Conservation (phyloP, 92 coral and sea anemone genomes). For the Hydrozoanthus gracilis region DNA sequence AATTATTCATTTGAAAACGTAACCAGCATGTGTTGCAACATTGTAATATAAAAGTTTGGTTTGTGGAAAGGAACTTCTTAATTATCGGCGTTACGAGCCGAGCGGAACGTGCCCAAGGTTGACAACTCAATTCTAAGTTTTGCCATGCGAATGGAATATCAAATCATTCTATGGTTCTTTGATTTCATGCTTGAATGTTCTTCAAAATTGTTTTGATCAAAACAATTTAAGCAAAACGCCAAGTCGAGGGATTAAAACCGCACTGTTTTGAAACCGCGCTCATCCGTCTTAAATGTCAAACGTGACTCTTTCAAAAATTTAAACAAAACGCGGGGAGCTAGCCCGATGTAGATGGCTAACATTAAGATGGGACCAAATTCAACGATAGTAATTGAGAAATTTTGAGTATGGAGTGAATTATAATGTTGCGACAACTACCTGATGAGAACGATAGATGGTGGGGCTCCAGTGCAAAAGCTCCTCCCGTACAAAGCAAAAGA, state of each 20-base stretch:
- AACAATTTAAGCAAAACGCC: background rate
- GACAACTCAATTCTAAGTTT: background rate
- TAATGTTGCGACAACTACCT: no score
- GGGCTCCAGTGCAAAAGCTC: background rate
- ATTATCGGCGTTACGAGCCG: background rate
- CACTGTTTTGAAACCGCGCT: background rate
- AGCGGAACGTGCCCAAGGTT: background rate
- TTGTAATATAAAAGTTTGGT: background rate
- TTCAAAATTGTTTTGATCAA: background rate
- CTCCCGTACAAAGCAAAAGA: background rate
- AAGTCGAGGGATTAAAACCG: background rate
- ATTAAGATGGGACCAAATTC: no score
- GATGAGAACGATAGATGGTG: background rate
- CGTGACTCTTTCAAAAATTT: background rate
- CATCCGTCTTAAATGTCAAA: background rate
- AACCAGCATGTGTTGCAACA: background rate
- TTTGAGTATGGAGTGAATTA: no score
- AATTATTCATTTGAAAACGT: conserved; percentile 6
- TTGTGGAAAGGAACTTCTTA: conserved; percentile 3
- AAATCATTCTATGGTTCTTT: background rate
- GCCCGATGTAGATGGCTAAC: no score
- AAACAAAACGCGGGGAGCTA: no score
- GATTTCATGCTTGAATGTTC: background rate
- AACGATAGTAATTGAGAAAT: no score
- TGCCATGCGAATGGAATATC: background rate